These are phyloP conservation scores for Furcula furcula DNA, from an alignment of 2,888 invertebrate species.

Conservation along the genomic window DNA sequence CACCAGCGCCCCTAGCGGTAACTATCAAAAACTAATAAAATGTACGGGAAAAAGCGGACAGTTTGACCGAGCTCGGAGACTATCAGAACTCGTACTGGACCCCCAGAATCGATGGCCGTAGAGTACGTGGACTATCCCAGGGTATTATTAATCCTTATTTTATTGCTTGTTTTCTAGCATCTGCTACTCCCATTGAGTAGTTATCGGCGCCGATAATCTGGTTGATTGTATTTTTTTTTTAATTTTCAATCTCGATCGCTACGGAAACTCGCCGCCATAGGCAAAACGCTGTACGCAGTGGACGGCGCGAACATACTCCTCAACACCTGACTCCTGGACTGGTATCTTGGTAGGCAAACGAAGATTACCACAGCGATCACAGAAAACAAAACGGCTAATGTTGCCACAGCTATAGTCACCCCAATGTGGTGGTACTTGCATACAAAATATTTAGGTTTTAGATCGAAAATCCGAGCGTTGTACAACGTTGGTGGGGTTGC, in stretches of 20 bases:
- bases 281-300: conserved; percentile 50
- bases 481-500: conserved; percentile 56
- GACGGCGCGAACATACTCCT: conserved; percentile 39
- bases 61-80: no score
- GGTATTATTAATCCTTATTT: no score
- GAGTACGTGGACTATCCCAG: no score
- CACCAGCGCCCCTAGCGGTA: no score
- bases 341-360: conserved; percentile 47
- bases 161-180: no score
- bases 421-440: conserved; percentile 51
- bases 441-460: conserved; percentile 62
- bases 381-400: conserved; percentile 43
- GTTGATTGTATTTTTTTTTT: no score
- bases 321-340: conserved; percentile 35
- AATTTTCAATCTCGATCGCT: conserved; percentile 4
- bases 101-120: no score
- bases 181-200: no score
- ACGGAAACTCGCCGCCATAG: conserved; percentile 28
- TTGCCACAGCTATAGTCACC: conserved; percentile 38
- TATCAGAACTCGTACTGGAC: no score
- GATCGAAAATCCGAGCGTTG: conserved; percentile 67
- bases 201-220: no score
- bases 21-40: no score
- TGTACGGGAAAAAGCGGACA: no score
- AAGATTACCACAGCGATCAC: conserved; percentile 60